Evolutionary conservation across 2,888 invertebrate species (phyloP).

Genomic region (Patella depressa): DNA sequence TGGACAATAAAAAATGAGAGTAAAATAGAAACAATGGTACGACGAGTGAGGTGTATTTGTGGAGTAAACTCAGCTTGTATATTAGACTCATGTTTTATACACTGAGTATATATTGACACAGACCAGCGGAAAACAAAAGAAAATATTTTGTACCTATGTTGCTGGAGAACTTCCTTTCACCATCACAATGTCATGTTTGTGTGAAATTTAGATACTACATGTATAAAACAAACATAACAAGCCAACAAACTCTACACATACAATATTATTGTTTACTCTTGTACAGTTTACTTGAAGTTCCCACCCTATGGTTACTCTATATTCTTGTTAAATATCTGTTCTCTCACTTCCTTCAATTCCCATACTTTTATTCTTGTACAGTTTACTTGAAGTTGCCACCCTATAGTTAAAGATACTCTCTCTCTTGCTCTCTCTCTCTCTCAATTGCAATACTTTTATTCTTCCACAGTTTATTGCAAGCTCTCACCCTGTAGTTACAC

Average conservation of each 20-base stretch:
- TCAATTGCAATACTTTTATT: not conserved
- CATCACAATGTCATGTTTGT: not conserved
- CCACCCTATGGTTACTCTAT: not conserved
- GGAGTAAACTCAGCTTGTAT: conserved; percentile 15
- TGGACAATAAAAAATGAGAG: no score
- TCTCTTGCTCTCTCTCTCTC: no score
- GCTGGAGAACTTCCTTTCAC: not conserved
- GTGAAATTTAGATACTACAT: conserved; percentile 10
- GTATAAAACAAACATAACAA: conserved; percentile 10
- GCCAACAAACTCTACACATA: conserved; percentile 6
- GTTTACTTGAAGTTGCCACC: not conserved
- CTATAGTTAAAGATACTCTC: not conserved
- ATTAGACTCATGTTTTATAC: conserved; percentile 18
- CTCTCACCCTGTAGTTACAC: not conserved
- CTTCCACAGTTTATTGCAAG: not conserved
- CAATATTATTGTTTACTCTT: conserved; percentile 5
- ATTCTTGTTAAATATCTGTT: no score
- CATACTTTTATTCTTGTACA: not conserved
- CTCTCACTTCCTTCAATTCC: no score
- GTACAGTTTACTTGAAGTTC: not conserved
- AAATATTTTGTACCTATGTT: conserved; percentile 1
- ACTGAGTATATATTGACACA: not conserved
- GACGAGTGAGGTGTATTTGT: conserved; percentile 9
- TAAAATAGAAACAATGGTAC: conserved; percentile 3
- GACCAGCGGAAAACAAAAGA: no score